These are phyloP conservation scores for Mythimna albipuncta DNA, from an alignment of 2,888 invertebrate species.

Conservation along the genomic window DNA sequence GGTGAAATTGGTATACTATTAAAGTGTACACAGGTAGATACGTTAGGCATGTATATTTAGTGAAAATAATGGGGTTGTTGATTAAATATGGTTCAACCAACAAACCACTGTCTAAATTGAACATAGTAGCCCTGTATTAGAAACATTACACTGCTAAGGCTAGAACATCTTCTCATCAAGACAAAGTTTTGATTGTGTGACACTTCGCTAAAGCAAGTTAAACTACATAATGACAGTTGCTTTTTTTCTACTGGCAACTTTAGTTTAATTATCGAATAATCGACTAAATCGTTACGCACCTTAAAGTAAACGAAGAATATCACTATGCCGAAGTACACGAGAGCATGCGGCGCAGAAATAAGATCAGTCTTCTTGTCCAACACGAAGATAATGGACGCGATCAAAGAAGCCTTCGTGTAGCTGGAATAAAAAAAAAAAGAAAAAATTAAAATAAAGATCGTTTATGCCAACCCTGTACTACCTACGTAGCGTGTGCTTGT, in stretches of 20 bases:
- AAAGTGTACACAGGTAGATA: background rate
- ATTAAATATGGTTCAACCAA: background rate
- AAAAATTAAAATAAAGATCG: slow-evolving; percentile 3
- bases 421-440: slow-evolving; percentile 89
- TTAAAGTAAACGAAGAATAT: slow-evolving; percentile 99
- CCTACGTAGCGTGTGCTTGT: slow-evolving; percentile 12
- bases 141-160: too few relatives aligned
- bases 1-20: too few relatives aligned
- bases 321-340: slow-evolving; percentile 99
- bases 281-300: slow-evolving; percentile 79
- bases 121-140: background rate
- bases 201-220: too few relatives aligned
- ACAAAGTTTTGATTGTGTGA: too few relatives aligned
- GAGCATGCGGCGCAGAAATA: slow-evolving; percentile 98
- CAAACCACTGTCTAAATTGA: background rate
- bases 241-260: background rate
- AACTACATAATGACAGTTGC: too few relatives aligned
- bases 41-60: background rate
- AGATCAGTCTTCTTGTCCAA: slow-evolving; percentile 99
- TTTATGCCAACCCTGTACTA: background rate
- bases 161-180: background rate
- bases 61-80: background rate
- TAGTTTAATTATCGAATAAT: background rate
- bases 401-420: slow-evolving; percentile 98
- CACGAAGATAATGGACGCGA: slow-evolving; percentile 98